phyloP scores from a whole-genome alignment of 2,113 vertebrate genomes.

The Daphoenositta chrysoptera region DNA sequence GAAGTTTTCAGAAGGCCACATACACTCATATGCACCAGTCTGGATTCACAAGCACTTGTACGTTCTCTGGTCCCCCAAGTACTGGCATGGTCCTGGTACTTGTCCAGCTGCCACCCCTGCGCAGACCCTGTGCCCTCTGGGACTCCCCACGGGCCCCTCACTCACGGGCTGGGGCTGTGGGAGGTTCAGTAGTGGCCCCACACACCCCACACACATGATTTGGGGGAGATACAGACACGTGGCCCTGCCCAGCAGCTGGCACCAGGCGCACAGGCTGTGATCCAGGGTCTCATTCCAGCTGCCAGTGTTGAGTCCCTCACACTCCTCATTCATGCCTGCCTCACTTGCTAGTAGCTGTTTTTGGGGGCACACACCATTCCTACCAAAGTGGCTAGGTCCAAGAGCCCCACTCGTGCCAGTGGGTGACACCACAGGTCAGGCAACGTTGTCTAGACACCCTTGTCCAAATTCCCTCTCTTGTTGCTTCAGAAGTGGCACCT shows the following conservation, averaged over 20 bases:
- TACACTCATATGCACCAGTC: too few relatives aligned
- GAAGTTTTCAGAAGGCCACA: neutral
- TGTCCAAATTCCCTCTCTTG: neutral
- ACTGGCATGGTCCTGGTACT: fast-evolving
- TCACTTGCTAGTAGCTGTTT: neutral
- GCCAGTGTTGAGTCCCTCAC: neutral
- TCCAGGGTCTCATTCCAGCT: neutral
- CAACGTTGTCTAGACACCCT: neutral
- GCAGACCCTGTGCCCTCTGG: neutral
- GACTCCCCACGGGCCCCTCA: fast-evolving
- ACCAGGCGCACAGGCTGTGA: neutral
- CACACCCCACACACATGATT: fast-evolving
- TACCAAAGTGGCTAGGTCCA: fast-evolving
- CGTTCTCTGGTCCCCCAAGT: fast-evolving
- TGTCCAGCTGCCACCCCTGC: neutral
- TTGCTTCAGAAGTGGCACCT: neutral
- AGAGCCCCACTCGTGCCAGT: neutral
- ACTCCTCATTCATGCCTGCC: neutral
- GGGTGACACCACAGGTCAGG: neutral
- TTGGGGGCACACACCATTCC: neutral
- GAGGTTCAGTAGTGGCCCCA: neutral
- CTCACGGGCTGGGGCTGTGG: fast-evolving
- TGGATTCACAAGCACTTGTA: neutral
- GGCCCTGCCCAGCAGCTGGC: neutral
- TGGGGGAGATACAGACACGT: neutral